Base-by-base conservation (phyloP, 2,113 vertebrate species). In the Callipepla squamata region DNA sequence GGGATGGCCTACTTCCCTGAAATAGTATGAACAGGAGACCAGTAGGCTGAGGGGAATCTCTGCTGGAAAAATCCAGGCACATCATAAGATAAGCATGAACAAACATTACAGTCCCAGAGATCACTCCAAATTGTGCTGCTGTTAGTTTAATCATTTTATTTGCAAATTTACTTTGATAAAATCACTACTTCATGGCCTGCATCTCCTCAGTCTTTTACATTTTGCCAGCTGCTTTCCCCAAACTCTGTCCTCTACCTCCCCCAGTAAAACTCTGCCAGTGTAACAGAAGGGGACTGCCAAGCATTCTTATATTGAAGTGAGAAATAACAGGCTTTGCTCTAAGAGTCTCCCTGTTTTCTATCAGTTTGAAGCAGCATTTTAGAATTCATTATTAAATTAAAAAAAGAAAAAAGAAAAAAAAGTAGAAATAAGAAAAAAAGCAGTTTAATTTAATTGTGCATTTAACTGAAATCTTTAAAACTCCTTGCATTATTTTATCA, bases 401-500 rank as follows among this genome's bases (percentile, higher is more conserved):
- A 26, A 11, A 5, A 30, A 73, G 63, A 42, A 62, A 51, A 21
- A 40, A 40, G 6, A 51, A 23, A 47, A 47, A 47, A 47, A 47
- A 21, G 47, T 21, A 48, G 47, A 48, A 48, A 48, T 48, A 80
- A 34, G 45, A 38, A 47, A 65, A 83, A 83, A 94, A 72, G 40
- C 40, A 6, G 20, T 66, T 96, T 89, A 30, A 69, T 87, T 96
- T 96, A 79, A 67, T 70, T 85, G 91, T 82, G 68, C 80, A 51
- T 94, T 97, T 85, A 90, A 23, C 42, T 82, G 74, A 91, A 93
- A 94, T 91, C 92, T 93, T 95, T 93, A 83, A 95, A 96, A 44
- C 79, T 48, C 79, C 91, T 94, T 90, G 62, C 92, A 84, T 80
- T 93, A 85, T 96, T 95, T 93, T 94, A 89, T 97, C 90, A 42